phyloP scores from a whole-genome alignment of 2,113 vertebrate species.

The Chloebia gouldiae region DNA sequence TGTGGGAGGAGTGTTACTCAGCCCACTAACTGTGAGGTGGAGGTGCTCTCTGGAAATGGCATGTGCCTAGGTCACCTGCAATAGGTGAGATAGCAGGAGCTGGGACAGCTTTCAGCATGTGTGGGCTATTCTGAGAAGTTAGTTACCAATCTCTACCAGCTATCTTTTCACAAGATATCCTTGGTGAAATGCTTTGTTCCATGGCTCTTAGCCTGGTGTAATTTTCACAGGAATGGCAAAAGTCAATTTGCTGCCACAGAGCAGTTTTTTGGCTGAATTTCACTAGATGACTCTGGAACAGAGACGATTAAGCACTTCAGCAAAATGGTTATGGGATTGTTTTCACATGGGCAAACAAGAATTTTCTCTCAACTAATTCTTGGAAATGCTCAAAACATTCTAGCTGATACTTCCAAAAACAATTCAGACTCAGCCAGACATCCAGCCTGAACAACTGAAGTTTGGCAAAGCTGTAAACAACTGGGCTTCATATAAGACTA shows the following conservation, averaged over 20 bases:
- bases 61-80: not conserved
- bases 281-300: not conserved
- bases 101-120: not conserved
- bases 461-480: constrained; percentile 38
- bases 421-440: constrained; percentile 16
- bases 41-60: not conserved
- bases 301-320: not conserved
- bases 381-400: constrained; percentile 44
- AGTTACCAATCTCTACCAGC: not conserved
- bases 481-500: not conserved
- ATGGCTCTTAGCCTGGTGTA: not conserved
- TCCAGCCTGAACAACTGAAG: constrained; percentile 12
- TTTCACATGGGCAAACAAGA: constrained; percentile 36
- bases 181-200: not conserved
- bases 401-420: constrained; percentile 32
- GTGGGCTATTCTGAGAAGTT: not conserved
- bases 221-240: not conserved
- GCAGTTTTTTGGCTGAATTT: not conserved
- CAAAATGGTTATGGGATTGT: not conserved
- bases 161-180: not conserved
- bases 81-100: not conserved
- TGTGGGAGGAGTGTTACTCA: not conserved
- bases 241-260: not conserved
- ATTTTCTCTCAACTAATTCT: constrained; percentile 29
- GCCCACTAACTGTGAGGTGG: not conserved